Evolutionary conservation across 2,888 invertebrate genomes (phyloP).

Genomic region (Acanthoscelides obtectus): DNA sequence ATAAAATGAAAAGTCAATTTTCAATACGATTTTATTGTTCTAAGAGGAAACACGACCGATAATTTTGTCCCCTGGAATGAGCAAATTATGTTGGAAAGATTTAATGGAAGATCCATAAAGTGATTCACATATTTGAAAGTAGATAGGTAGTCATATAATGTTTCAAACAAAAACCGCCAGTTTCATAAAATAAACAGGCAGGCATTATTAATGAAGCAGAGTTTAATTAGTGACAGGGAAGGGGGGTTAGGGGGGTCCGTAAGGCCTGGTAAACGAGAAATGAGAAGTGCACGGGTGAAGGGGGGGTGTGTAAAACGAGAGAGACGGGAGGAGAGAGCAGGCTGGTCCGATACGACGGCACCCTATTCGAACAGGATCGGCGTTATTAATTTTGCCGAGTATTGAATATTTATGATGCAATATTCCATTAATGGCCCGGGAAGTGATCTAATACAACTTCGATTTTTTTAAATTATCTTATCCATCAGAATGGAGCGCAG

Average conservation of each 20-base stretch:
- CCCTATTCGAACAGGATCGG: constrained; percentile 4
- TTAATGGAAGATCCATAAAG: no score
- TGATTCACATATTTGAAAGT: neutral
- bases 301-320: constrained; percentile 6
- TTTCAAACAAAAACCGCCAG: constrained; percentile 4
- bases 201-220: constrained; percentile 32
- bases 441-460: no score
- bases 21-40: no score
- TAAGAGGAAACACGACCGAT: no score
- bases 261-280: constrained; percentile 3
- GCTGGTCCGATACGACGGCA: constrained; percentile 9
- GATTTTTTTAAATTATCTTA: no score
- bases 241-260: constrained; percentile 4
- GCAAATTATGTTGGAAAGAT: no score
- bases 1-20: no score
- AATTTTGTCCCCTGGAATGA: no score
- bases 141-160: neutral
- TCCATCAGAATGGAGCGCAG: no score
- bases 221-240: constrained; percentile 28
- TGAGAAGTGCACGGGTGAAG: neutral
- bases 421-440: no score
- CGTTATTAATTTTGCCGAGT: neutral
- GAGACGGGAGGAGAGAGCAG: constrained; percentile 14
- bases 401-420: neutral
- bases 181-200: constrained; percentile 23